Evolutionary conservation across 2,797 vertebrate species (phyloP).

Genomic region (Gorsachius magnificus): DNA sequence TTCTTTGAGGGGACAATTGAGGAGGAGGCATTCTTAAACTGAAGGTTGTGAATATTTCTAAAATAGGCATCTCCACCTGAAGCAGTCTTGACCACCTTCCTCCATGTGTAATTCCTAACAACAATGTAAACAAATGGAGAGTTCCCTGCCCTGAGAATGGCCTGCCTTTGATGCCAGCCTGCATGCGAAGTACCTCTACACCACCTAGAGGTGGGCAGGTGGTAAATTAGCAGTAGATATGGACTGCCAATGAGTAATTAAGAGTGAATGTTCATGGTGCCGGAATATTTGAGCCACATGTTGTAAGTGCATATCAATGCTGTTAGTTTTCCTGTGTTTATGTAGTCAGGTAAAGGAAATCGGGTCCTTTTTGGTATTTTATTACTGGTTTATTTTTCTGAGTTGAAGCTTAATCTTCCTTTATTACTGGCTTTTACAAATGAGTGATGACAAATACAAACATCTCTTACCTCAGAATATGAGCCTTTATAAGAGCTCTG

Average conservation of each 20-base stretch:
- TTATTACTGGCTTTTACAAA: neutral
- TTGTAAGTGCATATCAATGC: neutral
- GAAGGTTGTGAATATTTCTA: neutral
- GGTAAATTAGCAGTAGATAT: neutral
- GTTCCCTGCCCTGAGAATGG: neutral
- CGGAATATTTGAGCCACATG: neutral
- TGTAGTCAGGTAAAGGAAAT: neutral
- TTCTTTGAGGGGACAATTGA: neutral
- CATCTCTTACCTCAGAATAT: neutral
- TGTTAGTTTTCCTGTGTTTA: neutral
- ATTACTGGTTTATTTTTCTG: neutral
- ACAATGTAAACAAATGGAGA: neutral
- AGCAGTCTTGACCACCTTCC: neutral
- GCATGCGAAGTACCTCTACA: neutral
- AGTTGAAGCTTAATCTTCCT: neutral
- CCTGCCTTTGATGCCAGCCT: neutral
- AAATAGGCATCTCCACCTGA: neutral
- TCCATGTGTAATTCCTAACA: neutral
- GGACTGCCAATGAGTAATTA: neutral
- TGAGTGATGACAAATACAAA: neutral
- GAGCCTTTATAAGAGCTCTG: neutral
- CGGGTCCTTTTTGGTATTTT: neutral
- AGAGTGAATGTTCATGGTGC: neutral
- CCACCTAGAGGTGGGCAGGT: neutral
- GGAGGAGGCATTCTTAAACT: neutral